phyloP scores from a whole-genome alignment of 2,888 invertebrate genomes.

The Ochropacha duplaris region DNA sequence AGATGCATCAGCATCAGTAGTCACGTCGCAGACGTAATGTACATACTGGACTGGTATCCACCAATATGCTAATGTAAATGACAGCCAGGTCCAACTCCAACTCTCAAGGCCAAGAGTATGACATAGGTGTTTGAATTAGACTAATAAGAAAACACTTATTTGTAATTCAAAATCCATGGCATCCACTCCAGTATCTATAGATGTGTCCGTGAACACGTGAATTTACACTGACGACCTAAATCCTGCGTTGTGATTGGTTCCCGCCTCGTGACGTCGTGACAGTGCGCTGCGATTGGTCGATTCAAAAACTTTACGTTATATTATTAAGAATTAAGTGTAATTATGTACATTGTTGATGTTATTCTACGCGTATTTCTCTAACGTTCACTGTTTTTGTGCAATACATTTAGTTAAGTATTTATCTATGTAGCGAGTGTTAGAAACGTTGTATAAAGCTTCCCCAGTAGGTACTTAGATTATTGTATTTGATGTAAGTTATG shows the following conservation, averaged over 20 bases:
- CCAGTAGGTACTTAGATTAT: constrained; percentile 26
- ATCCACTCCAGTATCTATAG: background rate
- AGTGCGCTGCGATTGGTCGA: background rate
- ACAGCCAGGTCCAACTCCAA: no score
- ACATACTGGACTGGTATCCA: background rate
- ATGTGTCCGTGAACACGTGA: background rate
- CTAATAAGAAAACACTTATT: no score
- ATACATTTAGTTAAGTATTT: constrained; percentile 81
- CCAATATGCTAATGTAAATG: background rate
- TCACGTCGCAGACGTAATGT: background rate
- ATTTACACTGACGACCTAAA: background rate
- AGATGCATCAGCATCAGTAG: constrained; percentile 6
- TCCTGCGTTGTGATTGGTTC: background rate
- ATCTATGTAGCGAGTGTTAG: constrained; percentile 73
- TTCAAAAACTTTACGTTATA: constrained; percentile 21
- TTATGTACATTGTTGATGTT: constrained; percentile 74
- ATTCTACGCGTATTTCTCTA: constrained; percentile 46
- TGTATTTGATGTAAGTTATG: background rate
- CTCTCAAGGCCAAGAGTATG: no score
- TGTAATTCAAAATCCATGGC: background rate
- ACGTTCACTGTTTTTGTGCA: constrained; percentile 72
- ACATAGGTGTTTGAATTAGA: no score
- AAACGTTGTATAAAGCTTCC: constrained; percentile 65
- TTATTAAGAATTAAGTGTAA: constrained; percentile 63
- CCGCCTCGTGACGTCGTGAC: background rate